Conservation (phyloP, 37 sponge, comb jelly and placozoan genomes). For the Crambe crambe region DNA sequence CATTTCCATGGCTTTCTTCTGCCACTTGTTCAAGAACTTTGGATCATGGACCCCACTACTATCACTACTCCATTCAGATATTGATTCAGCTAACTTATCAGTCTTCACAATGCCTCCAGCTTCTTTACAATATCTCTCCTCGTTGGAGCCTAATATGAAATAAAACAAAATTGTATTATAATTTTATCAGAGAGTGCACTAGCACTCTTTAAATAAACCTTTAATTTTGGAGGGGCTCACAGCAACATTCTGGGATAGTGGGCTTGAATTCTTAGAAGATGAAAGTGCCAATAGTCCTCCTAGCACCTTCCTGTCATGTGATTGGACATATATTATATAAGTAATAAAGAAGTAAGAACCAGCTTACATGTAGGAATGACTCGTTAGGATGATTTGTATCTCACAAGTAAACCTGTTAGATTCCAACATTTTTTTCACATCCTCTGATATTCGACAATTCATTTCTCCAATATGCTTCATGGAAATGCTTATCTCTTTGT, state of each 20-base stretch:
- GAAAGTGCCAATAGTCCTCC: conserved; percentile 13
- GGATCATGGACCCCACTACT: not conserved
- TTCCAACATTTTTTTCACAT: conserved; percentile 18
- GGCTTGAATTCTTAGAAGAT: not conserved
- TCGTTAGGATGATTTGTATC: conserved; percentile 51
- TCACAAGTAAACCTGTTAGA: conserved; percentile 25
- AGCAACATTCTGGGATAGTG: not conserved
- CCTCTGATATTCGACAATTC: conserved; percentile 42
- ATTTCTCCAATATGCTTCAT: conserved; percentile 43
- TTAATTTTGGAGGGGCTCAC: not conserved
- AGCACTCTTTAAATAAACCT: not conserved
- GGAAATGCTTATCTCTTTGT: not conserved
- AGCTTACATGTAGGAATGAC: conserved; percentile 38
- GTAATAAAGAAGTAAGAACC: not conserved
- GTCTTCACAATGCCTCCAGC: not conserved
- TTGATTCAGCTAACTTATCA: conserved; percentile 12
- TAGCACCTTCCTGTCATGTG: conserved; percentile 28
- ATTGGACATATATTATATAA: not conserved
- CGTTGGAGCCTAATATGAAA: not conserved
- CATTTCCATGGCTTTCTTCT: conserved; percentile 20
- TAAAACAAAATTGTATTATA: no score
- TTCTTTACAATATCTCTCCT: not conserved
- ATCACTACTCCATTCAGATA: conserved; percentile 2
- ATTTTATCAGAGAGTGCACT: not conserved
- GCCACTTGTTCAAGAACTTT: conserved; percentile 33